Evolutionary conservation across 1,140 invertebrate species (phyloP).

Genomic region (Adelges cooleyi): DNA sequence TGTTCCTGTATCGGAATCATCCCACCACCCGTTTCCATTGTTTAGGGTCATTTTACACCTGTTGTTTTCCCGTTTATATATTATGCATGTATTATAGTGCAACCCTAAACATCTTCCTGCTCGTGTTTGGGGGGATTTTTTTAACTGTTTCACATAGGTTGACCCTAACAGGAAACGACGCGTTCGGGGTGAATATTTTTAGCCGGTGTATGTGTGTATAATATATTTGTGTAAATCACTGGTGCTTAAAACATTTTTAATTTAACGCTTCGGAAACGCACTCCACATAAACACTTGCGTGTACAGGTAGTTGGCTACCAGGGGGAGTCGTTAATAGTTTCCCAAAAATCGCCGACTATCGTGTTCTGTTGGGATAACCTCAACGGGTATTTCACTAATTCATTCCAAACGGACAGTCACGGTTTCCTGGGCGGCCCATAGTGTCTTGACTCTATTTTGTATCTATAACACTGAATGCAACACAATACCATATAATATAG

Average conservation of each 20-base stretch:
- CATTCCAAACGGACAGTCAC: no score
- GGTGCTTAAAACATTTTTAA: constrained; percentile 24
- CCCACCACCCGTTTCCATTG: constrained; percentile 11
- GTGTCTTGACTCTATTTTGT: no score
- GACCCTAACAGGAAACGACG: constrained; percentile 15
- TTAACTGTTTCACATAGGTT: not conserved
- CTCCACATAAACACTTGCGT: no score
- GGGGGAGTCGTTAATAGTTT: no score
- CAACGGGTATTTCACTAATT: no score
- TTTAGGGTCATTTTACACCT: constrained; percentile 25
- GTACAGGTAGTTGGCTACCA: no score
- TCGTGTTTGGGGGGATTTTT: not conserved
- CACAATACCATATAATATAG: no score
- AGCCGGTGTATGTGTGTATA: not conserved
- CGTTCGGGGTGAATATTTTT: constrained; percentile 20
- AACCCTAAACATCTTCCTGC: constrained; percentile 5
- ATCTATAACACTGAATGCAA: no score
- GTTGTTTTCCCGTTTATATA: constrained; percentile 16
- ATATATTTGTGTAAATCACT: constrained; percentile 15
- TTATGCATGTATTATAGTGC: not conserved
- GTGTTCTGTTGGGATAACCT: no score
- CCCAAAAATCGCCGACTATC: no score
- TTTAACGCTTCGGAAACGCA: constrained; percentile 20
- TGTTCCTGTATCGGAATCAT: constrained; percentile 20
- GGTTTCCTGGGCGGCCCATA: no score